Conservation (phyloP, 2,797 vertebrate genomes). For the Zonotrichia albicollis region DNA sequence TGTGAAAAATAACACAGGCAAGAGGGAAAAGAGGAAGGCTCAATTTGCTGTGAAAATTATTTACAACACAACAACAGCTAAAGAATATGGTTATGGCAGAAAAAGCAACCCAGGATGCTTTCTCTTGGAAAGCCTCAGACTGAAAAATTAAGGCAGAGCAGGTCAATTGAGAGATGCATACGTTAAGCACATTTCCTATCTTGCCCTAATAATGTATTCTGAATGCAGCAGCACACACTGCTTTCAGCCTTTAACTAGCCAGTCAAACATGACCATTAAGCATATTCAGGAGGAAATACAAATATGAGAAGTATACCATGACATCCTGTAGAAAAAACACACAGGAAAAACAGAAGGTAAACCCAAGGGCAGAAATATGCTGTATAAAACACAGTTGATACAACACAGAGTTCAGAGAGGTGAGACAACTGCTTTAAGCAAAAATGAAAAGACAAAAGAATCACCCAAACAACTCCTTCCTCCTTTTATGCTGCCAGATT, state of each 20-base stretch:
- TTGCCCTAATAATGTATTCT: neutral
- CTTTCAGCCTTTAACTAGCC: neutral
- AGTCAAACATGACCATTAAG: slow-evolving; percentile 1
- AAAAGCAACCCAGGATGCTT: neutral
- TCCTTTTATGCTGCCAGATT: neutral
- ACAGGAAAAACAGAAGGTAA: neutral
- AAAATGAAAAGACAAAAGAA: neutral
- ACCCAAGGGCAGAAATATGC: neutral
- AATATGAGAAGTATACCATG: neutral
- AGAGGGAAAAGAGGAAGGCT: neutral
- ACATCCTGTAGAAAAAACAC: neutral
- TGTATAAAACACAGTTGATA: neutral
- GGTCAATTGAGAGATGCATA: neutral
- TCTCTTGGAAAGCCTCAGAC: neutral
- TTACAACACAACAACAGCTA: neutral
- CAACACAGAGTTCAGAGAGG: neutral
- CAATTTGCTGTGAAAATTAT: neutral
- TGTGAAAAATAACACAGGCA: neutral
- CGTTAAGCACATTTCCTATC: neutral
- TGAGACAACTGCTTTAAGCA: slow-evolving; percentile 3
- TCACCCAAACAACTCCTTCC: neutral
- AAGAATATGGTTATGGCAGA: neutral
- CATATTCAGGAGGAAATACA: neutral
- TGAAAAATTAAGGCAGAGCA: neutral
- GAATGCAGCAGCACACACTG: slow-evolving; percentile 20